These are phyloP conservation scores for Nymphalis c-album DNA, from an alignment of 2,888 invertebrate genomes.

Conservation along the genomic window DNA sequence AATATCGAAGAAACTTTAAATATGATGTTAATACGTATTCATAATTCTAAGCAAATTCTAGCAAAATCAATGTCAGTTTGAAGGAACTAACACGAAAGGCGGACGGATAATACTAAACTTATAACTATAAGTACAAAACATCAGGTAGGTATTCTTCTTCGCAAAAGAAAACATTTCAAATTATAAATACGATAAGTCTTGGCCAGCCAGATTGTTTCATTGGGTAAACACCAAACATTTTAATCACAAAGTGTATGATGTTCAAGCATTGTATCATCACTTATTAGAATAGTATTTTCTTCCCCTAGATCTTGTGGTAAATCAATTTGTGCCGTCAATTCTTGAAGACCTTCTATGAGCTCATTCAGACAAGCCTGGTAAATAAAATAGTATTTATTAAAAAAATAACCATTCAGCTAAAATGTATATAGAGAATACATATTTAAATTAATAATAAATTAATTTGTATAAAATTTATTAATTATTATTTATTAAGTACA, in stretches of 20 bases:
- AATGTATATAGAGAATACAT: no score
- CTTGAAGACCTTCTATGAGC: conserved; percentile 66
- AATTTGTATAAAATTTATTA: no score
- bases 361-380: conserved; percentile 62
- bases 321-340: conserved; percentile 70
- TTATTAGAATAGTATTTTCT: conserved; percentile 67
- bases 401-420: no score
- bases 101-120: conserved; percentile 7
- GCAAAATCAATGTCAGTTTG: no score
- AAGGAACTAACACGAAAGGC: not conserved
- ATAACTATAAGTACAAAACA: conserved; percentile 6
- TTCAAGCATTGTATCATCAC: conserved; percentile 67
- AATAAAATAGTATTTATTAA: conserved; percentile 11
- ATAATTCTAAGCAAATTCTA: not conserved
- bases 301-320: conserved; percentile 66
- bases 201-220: conserved; percentile 3
- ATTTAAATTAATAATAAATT: no score
- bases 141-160: not conserved
- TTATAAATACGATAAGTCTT: not conserved
- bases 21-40: not conserved
- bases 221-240: conserved; percentile 27
- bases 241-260: conserved; percentile 71
- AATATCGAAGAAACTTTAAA: no score
- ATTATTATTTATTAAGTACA: no score
- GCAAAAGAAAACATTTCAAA: not conserved